Base-by-base conservation (phyloP, 2,797 vertebrate genomes). In the Crenuchus spilurus region DNA sequence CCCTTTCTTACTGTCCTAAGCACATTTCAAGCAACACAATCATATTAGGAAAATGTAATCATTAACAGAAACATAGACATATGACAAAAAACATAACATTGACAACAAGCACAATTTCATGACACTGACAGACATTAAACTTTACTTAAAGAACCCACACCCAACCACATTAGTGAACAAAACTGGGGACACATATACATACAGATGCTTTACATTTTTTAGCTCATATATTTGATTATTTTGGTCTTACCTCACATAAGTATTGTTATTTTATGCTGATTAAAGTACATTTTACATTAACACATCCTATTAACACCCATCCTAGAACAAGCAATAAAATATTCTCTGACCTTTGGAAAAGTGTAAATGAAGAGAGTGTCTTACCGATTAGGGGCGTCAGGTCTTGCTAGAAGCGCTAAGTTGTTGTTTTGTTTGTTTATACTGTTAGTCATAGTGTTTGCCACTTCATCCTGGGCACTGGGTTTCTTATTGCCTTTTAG, bases 391-490 rank as follows among this genome's bases (percentile, higher is more conserved):
- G 41, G 24, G 51, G 35, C 54, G 33, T 75, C 69, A 39, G 52
- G 71, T 68, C 58, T 76, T 9, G 58, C 65, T 41, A 76, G n/a
- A 41, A 61, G 54, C 62, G 72, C 14, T 58, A 74, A 57, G 64
- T 16, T 76, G 48, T 79, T 83, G 49, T 44, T 51, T 66, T 72
- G 74, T 82, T 68, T 72, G 33, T 71, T 79, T 65, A 41, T 57
- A 42, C 41, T 72, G 51, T 57, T 42, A 37, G 9, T 69, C 48
- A 64, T 18, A 35, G 57, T 42, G 44, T 76, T 74, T 68, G 49
- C 48, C 46, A 54, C 26, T 22, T 64, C 76, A 73, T 77, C 60
- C 39, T 75, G 54, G 61, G 44, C 39, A 31, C 22, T 76, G 26
- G 22, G 11, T 48, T 77, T 70, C 46, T 73, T 77, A 41, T 81